A percentile compares a stretch with the other conserved stretches of the same genome.
Conservation (phyloP, 2,888 invertebrate species). For the Platycheirus albimanus region DNA sequence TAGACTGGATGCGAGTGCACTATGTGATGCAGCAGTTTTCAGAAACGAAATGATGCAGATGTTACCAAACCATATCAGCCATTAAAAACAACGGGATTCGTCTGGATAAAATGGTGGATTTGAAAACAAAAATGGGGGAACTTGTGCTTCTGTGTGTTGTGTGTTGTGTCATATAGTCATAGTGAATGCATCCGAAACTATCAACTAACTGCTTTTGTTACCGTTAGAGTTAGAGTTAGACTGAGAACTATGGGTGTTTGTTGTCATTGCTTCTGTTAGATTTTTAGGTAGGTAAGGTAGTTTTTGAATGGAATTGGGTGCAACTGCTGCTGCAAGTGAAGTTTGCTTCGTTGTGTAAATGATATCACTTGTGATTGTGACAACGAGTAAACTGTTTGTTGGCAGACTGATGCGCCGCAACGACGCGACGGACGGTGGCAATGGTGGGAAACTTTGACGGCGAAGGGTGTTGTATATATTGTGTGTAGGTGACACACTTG, state of each 20-base stretch:
- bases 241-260: background rate
- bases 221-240: background rate
- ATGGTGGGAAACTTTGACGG: slow-evolving; percentile 14
- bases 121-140: slow-evolving; percentile 31
- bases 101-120: too few relatives aligned
- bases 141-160: slow-evolving; percentile 23
- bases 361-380: slow-evolving; percentile 65
- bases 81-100: background rate
- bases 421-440: background rate
- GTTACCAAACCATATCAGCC: background rate
- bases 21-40: slow-evolving; percentile 42
- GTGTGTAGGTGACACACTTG: slow-evolving; percentile 48
- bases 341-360: slow-evolving; percentile 41
- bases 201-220: slow-evolving; percentile 36
- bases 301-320: background rate
- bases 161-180: too few relatives aligned
- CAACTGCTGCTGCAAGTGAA: slow-evolving; percentile 46
- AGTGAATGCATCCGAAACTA: slow-evolving; percentile 63
- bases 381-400: slow-evolving; percentile 19
- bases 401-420: slow-evolving; percentile 17
- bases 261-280: background rate
- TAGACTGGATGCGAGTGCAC: slow-evolving; percentile 12
- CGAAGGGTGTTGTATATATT: background rate
- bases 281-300: slow-evolving; percentile 6
- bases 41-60: slow-evolving; percentile 32